phyloP scores from a whole-genome alignment of 1,140 invertebrate genomes.

The Saccostrea glomerata region DNA sequence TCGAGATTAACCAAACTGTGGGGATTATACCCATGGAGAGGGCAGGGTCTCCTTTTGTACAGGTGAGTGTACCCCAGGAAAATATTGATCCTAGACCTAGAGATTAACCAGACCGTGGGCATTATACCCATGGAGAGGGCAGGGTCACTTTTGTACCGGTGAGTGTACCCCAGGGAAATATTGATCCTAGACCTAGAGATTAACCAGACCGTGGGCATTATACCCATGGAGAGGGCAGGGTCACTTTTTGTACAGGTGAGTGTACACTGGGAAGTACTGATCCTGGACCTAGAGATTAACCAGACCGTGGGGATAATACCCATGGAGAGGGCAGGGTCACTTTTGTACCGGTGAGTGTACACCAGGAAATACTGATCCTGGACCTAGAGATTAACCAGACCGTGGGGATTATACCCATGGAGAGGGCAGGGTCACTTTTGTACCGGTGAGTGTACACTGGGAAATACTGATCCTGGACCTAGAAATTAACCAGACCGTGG shows the following conservation, averaged over 20 bases:
- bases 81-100: slow-evolving; percentile 83
- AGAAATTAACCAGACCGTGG: too few relatives aligned
- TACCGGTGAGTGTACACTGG: too few relatives aligned
- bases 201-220: slow-evolving; percentile 83
- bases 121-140: slow-evolving; percentile 82
- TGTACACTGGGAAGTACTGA: slow-evolving; percentile 82
- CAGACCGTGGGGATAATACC: slow-evolving; percentile 83
- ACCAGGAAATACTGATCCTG: too few relatives aligned
- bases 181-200: slow-evolving; percentile 84
- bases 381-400: too few relatives aligned
- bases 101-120: slow-evolving; percentile 84
- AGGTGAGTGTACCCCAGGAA: slow-evolving; percentile 81
- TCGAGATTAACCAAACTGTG: slow-evolving; percentile 84
- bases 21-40: slow-evolving; percentile 82
- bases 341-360: too few relatives aligned
- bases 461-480: too few relatives aligned
- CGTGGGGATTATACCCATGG: too few relatives aligned
- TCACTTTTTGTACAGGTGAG: slow-evolving; percentile 79
- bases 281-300: slow-evolving; percentile 84
- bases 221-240: slow-evolving; percentile 81
- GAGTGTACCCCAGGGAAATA: slow-evolving; percentile 81
- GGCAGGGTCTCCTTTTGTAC: slow-evolving; percentile 80
- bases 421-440: too few relatives aligned
- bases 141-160: slow-evolving; percentile 80
- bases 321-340: slow-evolving; percentile 81